Conservation (phyloP, 2,113 vertebrate genomes). For the Sterrhoptilus dennistouni region DNA sequence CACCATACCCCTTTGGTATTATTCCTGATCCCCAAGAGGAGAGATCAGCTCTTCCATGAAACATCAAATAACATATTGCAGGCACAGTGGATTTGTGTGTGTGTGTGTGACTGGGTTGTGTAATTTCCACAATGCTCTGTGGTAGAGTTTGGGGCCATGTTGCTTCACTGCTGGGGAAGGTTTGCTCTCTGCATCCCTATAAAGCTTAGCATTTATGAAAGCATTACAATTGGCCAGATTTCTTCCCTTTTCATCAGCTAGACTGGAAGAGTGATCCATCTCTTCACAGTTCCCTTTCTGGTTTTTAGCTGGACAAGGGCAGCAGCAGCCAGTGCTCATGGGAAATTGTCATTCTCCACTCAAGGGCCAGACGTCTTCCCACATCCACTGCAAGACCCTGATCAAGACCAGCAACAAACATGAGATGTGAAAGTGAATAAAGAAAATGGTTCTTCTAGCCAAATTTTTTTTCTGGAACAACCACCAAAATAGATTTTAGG, state of each 20-base stretch:
- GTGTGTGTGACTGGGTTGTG: constrained; percentile 51
- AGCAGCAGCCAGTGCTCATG: neutral
- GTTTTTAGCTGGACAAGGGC: neutral
- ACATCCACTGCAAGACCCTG: neutral
- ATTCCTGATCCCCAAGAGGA: constrained; percentile 54
- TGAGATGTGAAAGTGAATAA: neutral
- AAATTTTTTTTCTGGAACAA: neutral
- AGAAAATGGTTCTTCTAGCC: neutral
- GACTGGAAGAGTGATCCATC: neutral
- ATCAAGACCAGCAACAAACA: neutral
- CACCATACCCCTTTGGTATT: constrained; percentile 50
- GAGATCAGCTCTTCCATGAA: constrained; percentile 39
- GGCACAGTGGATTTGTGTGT: constrained; percentile 1
- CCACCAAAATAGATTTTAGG: neutral
- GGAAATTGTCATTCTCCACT: neutral
- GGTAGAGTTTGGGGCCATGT: neutral
- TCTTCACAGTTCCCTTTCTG: neutral
- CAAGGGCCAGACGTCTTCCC: neutral
- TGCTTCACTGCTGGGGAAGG: neutral
- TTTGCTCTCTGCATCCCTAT: neutral
- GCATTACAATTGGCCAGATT: neutral
- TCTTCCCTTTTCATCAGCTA: neutral
- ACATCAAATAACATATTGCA: constrained; percentile 53
- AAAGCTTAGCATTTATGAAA: neutral
- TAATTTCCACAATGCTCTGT: neutral